Evolutionary conservation across 64 coral and sea anemone species (phyloP).

Genomic region (Acropora yongei): DNA sequence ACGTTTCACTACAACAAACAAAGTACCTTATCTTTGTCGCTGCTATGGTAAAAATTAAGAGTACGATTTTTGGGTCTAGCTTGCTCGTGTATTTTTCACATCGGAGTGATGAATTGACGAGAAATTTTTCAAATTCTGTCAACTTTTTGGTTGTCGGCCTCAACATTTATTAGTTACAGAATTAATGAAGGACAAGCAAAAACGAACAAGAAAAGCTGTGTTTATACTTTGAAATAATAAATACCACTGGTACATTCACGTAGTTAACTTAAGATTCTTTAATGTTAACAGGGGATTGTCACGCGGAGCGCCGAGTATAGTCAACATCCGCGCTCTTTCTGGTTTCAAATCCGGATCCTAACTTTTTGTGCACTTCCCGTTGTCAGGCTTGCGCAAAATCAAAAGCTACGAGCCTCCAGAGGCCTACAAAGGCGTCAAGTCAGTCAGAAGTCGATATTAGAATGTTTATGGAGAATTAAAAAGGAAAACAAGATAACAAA

Average conservation of each 20-base stretch:
- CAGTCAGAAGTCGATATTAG: too few relatives aligned
- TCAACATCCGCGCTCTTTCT: too few relatives aligned
- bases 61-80: background rate
- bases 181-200: background rate
- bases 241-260: background rate
- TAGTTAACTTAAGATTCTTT: too few relatives aligned
- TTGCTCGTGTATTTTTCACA: background rate
- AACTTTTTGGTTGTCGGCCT: background rate
- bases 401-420: too few relatives aligned
- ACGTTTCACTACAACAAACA: background rate
- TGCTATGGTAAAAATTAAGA: too few relatives aligned
- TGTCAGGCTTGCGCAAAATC: too few relatives aligned
- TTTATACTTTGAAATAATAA: background rate
- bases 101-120: background rate
- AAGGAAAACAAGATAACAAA: too few relatives aligned
- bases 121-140: background rate
- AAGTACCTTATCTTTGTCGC: background rate
- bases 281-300: background rate
- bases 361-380: too few relatives aligned
- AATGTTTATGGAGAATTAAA: too few relatives aligned
- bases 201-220: background rate
- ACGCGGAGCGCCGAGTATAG: too few relatives aligned
- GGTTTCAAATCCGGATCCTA: too few relatives aligned
- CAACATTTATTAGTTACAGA: constrained; percentile 2
- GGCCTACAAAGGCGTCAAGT: too few relatives aligned